These are phyloP conservation scores for Amiota communis DNA, from an alignment of 2,888 invertebrate genomes.

Conservation along the genomic window DNA sequence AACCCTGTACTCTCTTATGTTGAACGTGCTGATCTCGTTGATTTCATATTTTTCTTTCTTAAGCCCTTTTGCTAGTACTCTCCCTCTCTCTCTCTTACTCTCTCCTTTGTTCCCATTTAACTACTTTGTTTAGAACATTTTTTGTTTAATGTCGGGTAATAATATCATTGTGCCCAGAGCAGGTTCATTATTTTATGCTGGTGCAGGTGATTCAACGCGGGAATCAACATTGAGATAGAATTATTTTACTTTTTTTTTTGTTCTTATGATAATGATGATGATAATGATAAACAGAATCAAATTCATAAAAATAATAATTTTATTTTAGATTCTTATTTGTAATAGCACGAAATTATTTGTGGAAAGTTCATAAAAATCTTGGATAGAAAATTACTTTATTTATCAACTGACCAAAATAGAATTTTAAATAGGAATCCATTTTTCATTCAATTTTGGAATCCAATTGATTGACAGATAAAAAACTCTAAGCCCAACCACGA, in stretches of 20 bases:
- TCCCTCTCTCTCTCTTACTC: conserved; percentile 5
- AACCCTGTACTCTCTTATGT: conserved; percentile 4
- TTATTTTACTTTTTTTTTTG: background rate
- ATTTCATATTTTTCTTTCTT: conserved; percentile 44
- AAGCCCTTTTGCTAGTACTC: conserved; percentile 48
- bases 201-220: conserved; percentile 71
- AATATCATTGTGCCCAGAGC: conserved; percentile 62
- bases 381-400: too few relatives aligned
- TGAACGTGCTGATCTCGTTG: conserved; percentile 65
- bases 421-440: too few relatives aligned
- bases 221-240: background rate
- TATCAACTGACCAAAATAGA: too few relatives aligned
- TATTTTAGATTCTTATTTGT: too few relatives aligned
- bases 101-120: conserved; percentile 36
- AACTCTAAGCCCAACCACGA: too few relatives aligned
- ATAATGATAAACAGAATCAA: background rate
- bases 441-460: too few relatives aligned
- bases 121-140: conserved; percentile 48
- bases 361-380: too few relatives aligned
- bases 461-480: too few relatives aligned
- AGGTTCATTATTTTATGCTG: conserved; percentile 72
- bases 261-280: background rate
- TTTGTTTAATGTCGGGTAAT: conserved; percentile 62
- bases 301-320: conserved; percentile 2
- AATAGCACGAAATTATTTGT: too few relatives aligned